Evolutionary conservation across 2,113 vertebrate species (phyloP).

Genomic region (Drymodes brunneopygia): DNA sequence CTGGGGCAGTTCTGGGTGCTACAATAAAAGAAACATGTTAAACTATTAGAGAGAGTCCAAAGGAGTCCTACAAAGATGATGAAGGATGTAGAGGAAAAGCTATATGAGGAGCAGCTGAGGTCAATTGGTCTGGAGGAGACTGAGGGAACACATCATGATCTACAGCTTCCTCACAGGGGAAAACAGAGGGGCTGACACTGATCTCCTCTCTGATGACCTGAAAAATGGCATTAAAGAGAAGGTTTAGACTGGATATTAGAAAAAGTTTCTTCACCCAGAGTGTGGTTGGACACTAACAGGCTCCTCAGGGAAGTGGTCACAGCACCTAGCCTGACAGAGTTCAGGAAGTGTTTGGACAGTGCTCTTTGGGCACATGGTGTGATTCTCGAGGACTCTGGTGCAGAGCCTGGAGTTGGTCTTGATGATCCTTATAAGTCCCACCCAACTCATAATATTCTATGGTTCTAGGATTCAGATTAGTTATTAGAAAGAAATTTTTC

Average conservation of each 20-base stretch:
- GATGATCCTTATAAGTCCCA: too few relatives aligned
- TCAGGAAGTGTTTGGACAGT: background rate
- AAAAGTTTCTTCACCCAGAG: background rate
- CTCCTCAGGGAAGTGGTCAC: background rate
- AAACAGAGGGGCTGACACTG: background rate
- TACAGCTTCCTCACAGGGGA: background rate
- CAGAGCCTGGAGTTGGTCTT: background rate
- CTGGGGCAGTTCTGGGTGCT: background rate
- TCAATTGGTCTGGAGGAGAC: background rate
- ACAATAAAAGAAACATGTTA: background rate
- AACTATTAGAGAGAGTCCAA: background rate
- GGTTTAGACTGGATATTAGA: background rate
- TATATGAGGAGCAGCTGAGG: background rate
- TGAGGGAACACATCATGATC: background rate
- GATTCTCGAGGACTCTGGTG: background rate
- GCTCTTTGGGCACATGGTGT: too few relatives aligned
- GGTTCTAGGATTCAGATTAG: background rate
- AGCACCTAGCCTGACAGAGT: background rate
- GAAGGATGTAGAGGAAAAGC: background rate
- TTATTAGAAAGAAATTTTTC: background rate
- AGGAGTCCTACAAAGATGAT: background rate
- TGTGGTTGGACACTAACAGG: background rate
- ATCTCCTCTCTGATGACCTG: background rate
- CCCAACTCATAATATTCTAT: background rate
- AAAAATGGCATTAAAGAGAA: background rate